Base-by-base conservation (phyloP, 2,888 invertebrate species). In the Hirudinaria manillensis region DNA sequence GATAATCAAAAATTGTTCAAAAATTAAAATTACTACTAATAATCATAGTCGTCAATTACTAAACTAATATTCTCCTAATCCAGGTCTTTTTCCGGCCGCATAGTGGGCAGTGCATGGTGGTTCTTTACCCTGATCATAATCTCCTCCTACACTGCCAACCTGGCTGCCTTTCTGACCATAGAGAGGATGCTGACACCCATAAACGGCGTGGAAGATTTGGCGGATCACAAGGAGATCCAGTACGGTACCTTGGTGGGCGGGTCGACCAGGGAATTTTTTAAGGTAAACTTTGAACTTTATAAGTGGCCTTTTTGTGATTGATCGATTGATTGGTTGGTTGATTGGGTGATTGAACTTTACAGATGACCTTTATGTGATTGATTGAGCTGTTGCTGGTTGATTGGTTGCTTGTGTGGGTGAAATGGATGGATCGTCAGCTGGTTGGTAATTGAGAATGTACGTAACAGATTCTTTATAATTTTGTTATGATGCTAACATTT, bases 81-180 rank as follows among this genome's bases (percentile, higher is more conserved):
- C 82, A 89, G 92, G 83, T 92, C 92, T 2, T 89, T 94, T 80
- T 93, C 94, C 0, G 94, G 94, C 3, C 89, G 99, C 77, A 97
- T 99, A 82, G 98, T 97, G 0, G 96, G 96, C 51, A 93, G 94
- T 72, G 96, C 97, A 0, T 99, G 98, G 98, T 99, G 98, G 97
- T 98, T 98, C 87, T 99, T 99, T 87, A 98, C 97, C 0, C 88
- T 99, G 79, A 98, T 99, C 83, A 89, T 99, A 75, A 94, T 97
- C 78, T 97, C 96, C 76, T 98, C 97, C 34, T 99, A 99, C 86
- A 99, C 98, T 66, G 98, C 98, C 77, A 99, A 99, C 87, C 88
- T 99, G 77, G 85, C 85, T 13, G 98, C 98, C 3, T 98, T 98
- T 86, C 89, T 99, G 77, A 99, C 98, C 6, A 92, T 97, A 75